Conservation (phyloP, 2,888 invertebrate genomes). For the Mylabris sibirica region DNA sequence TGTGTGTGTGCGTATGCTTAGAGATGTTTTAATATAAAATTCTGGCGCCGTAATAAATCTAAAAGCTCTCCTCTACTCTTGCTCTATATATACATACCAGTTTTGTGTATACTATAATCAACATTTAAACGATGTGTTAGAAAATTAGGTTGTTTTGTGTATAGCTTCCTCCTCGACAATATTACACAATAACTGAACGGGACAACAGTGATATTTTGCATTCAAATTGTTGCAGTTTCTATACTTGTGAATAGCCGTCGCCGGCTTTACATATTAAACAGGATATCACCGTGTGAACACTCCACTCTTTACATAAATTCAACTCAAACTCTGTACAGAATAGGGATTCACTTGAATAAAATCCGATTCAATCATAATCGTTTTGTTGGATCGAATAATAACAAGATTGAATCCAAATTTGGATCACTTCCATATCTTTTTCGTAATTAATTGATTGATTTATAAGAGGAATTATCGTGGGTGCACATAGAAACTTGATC, state of each 20-base stretch:
- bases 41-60: conserved; percentile 27
- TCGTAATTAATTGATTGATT: conserved; percentile 27
- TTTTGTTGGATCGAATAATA: conserved; percentile 14
- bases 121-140: conserved; percentile 23
- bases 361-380: conserved; percentile 23
- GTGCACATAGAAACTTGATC: not conserved
- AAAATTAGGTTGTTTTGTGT: conserved; percentile 41
- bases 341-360: conserved; percentile 27
- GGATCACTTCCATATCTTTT: not conserved
- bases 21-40: conserved; percentile 4
- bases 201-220: conserved; percentile 32
- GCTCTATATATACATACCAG: conserved; percentile 20
- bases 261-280: conserved; percentile 36
- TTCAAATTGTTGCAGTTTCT: conserved; percentile 35
- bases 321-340: conserved; percentile 8
- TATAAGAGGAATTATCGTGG: not conserved
- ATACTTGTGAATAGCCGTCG: conserved; percentile 23
- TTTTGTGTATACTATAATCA: conserved; percentile 21
- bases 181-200: conserved; percentile 31
- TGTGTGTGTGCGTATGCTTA: not conserved
- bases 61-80: not conserved
- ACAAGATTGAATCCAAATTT: not conserved
- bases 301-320: conserved; percentile 22
- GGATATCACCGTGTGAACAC: conserved; percentile 35
- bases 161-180: conserved; percentile 26